These are phyloP conservation scores for Meles meles DNA, from an alignment of 2,113 vertebrate genomes.

Conservation along the genomic window DNA sequence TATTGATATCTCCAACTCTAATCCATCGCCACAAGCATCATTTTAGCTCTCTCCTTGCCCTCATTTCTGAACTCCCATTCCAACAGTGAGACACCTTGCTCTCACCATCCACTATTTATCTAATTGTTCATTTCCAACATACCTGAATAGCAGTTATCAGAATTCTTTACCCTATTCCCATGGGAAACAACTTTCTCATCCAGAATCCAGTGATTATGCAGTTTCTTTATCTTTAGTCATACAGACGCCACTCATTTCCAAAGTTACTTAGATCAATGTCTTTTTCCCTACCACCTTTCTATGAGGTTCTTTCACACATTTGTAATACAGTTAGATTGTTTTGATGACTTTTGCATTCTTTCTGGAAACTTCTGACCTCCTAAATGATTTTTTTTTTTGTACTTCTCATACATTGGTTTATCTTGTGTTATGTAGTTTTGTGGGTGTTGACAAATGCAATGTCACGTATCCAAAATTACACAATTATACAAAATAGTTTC, in stretches of 20 bases:
- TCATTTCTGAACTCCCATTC: background rate
- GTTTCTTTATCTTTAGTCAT: background rate
- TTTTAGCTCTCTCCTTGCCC: background rate
- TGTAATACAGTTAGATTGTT: background rate
- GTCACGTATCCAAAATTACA: background rate
- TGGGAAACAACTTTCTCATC: background rate
- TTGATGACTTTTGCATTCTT: background rate
- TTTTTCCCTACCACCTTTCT: background rate
- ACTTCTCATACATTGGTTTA: background rate
- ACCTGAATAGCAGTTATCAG: background rate
- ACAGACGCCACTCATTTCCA: background rate
- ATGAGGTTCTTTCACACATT: background rate
- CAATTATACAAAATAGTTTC: background rate
- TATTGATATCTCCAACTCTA: background rate
- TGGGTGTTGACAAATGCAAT: background rate
- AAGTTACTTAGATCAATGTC: background rate
- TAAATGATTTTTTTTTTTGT: background rate
- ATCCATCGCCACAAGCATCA: background rate
- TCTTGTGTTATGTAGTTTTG: background rate
- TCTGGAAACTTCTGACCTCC: background rate
- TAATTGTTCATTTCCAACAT: background rate
- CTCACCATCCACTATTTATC: background rate
- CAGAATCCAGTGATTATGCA: background rate
- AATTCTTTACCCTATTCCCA: background rate
- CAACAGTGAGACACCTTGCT: background rate